phyloP scores from a whole-genome alignment of 2,888 invertebrate genomes.

The Homarus gammarus region DNA sequence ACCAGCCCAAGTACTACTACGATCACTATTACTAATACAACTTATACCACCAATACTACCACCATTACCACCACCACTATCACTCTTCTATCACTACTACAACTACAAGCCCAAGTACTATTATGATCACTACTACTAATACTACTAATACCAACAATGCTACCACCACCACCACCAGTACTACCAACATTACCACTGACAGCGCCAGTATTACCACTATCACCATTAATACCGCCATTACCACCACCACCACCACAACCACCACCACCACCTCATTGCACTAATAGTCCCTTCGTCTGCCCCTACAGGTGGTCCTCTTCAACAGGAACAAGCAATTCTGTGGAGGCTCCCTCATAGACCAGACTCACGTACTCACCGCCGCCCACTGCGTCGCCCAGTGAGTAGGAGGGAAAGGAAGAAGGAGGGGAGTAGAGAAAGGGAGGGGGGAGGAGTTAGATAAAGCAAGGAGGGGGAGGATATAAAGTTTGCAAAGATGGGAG shows the following conservation, averaged over 20 bases:
- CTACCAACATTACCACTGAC: background rate
- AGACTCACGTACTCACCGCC: conserved; percentile 69
- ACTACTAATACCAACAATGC: no score
- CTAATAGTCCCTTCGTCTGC: background rate
- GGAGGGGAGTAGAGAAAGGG: background rate
- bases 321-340: conserved; percentile 74
- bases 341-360: conserved; percentile 72
- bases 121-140: no score
- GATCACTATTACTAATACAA: no score
- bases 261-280: background rate
- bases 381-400: conserved; percentile 74
- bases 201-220: no score
- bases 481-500: background rate
- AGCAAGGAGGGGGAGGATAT: background rate
- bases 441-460: background rate
- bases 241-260: no score
- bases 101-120: no score
- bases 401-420: conserved; percentile 23
- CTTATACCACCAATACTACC: no score
- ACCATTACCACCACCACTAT: no score
- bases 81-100: no score
- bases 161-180: no score
- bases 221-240: no score
- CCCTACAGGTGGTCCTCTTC: conserved; percentile 68
- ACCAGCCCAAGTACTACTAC: no score